phyloP scores from a whole-genome alignment of 2,797 vertebrate genomes.

The Peromyscus nudipes region DNA sequence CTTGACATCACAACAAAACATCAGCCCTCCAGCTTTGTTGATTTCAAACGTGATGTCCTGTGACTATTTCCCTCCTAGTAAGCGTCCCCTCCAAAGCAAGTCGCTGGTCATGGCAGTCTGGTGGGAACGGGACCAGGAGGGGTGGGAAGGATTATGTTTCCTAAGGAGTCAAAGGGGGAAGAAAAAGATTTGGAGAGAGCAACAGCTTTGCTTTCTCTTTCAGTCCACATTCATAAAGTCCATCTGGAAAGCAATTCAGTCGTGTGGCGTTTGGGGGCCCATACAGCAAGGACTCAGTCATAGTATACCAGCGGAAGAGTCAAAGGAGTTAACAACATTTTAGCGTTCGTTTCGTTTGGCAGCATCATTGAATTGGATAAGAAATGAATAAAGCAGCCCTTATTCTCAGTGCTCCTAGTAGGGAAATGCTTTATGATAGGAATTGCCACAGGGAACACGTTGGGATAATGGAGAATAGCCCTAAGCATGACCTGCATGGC shows the following conservation, averaged over 20 bases:
- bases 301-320: neutral
- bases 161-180: neutral
- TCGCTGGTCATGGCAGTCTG: neutral
- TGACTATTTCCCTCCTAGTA: neutral
- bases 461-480: neutral
- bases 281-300: neutral
- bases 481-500: neutral
- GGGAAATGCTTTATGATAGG: neutral
- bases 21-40: neutral
- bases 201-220: neutral
- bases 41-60: neutral
- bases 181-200: no score
- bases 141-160: neutral
- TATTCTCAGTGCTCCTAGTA: neutral
- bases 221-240: fast-evolving
- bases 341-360: neutral
- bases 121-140: neutral
- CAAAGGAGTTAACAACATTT: neutral
- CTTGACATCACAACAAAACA: neutral
- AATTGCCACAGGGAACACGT: neutral
- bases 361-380: neutral
- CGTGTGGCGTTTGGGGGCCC: neutral
- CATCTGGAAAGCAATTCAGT: neutral
- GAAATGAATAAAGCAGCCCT: neutral
- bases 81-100: neutral